phyloP scores from a whole-genome alignment of 2,888 invertebrate species.

The Scaptomyza cyrtandrae region DNA sequence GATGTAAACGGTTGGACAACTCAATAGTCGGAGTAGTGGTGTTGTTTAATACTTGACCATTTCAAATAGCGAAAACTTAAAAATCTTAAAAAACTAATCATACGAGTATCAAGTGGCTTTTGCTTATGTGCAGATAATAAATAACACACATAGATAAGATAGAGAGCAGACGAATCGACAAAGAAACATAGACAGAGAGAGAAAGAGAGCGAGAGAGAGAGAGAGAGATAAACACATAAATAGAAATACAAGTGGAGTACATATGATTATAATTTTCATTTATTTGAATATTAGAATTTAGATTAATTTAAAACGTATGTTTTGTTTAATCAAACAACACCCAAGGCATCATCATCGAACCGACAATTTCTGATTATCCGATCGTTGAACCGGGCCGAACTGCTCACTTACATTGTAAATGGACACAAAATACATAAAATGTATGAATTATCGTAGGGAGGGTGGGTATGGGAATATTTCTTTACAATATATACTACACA shows the following conservation, averaged over 20 bases:
- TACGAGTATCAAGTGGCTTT: not conserved
- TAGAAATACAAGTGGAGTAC: not conserved
- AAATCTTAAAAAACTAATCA: not conserved
- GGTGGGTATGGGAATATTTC: not conserved
- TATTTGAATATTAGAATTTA: constrained; percentile 60
- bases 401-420: constrained; percentile 55
- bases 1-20: no score
- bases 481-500: constrained; percentile 44
- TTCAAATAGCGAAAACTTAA: not conserved
- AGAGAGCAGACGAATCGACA: constrained; percentile 1
- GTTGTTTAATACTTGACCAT: not conserved
- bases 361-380: constrained; percentile 4
- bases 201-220: not conserved
- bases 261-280: constrained; percentile 39
- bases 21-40: no score
- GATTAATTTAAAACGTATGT: constrained; percentile 50
- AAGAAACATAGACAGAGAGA: not conserved
- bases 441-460: constrained; percentile 17
- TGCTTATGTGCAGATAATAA: constrained; percentile 11
- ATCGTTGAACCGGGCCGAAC: constrained; percentile 13
- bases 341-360: constrained; percentile 7
- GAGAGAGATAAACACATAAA: not conserved
- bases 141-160: constrained; percentile 5
- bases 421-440: constrained; percentile 18
- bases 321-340: constrained; percentile 59